Base-by-base conservation (phyloP, 2,888 invertebrate species). In the Sicus ferrugineus region DNA sequence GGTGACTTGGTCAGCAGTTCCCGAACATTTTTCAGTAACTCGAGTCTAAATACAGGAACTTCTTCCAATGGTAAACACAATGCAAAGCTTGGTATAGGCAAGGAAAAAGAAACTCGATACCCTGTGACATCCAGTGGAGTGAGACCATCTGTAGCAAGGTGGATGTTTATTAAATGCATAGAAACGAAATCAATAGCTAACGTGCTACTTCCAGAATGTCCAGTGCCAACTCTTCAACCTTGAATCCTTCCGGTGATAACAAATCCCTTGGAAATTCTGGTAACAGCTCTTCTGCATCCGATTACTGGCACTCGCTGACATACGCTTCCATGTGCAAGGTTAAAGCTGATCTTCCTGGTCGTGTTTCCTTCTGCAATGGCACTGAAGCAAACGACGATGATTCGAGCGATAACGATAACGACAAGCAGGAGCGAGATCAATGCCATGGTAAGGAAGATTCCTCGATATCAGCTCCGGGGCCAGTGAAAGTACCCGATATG, bases 281-380 rank as follows among this genome's bases (percentile, higher is more conserved):
- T 26, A 23, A 34, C 4, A 42, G 6, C 3, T 1, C 38, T 14
- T 23, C 61, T 23, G n/a, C 61, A 19, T 58, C 19, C 71, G 79
- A 28, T 74, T 77, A 72, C 68, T 81, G 73, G 74, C 58, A 30
- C 4, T 56, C 54, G 14, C 28, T 28, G 0, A 65, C 34, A 46
- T 74, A 75, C 58, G 70, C 54, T 23, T 54, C 54, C 23, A 16
- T 54, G 14, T 54, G 54, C 54, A 79, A 77, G 0, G 74, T 74
- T 68, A 83, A 83, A 69, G 78, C 83, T 1, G 86, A 86, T 79
- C 78, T 86, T 38, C 86, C 86, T 0, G 86, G 86, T 3, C 77
- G 85, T 19, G 86, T 86, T 0, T 86, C 86, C 5, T 86, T 86
- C 71, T 80, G 81, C 26, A 72, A 73, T 28, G 71, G 77, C 3